Conservation (phyloP, 2,113 vertebrate species). For the Suncus etruscus region DNA sequence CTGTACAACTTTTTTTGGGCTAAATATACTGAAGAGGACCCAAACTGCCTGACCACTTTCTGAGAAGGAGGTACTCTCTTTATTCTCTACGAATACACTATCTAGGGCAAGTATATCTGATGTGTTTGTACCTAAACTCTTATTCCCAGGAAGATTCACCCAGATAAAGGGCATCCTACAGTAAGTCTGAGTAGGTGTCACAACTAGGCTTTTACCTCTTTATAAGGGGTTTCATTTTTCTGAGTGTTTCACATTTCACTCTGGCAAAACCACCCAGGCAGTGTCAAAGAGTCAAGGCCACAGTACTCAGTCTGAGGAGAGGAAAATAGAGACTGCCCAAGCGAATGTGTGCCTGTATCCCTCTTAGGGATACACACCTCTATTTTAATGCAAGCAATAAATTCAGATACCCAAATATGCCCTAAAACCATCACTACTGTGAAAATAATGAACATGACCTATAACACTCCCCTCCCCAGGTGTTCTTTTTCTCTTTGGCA, state of each 20-base stretch:
- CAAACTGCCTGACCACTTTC: constrained; percentile 43
- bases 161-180: constrained; percentile 49
- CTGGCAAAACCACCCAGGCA: neutral
- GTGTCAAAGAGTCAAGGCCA: neutral
- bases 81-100: constrained; percentile 25
- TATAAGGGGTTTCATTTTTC: neutral
- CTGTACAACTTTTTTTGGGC: constrained; percentile 43
- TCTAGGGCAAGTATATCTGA: neutral
- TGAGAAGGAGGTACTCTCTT: neutral
- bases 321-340: neutral
- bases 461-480: too few species aligned
- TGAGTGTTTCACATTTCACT: constrained; percentile 35
- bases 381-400: neutral
- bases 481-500: neutral
- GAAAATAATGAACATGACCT: neutral
- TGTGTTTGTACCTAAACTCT: constrained; percentile 43
- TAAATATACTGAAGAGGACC: constrained; percentile 61
- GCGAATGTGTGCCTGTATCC: neutral
- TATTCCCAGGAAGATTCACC: constrained; percentile 26
- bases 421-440: neutral
- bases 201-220: neutral
- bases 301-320: neutral
- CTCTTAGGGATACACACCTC: neutral
- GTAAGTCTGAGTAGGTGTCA: neutral
- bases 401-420: neutral